These are phyloP conservation scores for Cyclargus thomasi DNA, from an alignment of 1,140 invertebrate species.

Conservation along the genomic window DNA sequence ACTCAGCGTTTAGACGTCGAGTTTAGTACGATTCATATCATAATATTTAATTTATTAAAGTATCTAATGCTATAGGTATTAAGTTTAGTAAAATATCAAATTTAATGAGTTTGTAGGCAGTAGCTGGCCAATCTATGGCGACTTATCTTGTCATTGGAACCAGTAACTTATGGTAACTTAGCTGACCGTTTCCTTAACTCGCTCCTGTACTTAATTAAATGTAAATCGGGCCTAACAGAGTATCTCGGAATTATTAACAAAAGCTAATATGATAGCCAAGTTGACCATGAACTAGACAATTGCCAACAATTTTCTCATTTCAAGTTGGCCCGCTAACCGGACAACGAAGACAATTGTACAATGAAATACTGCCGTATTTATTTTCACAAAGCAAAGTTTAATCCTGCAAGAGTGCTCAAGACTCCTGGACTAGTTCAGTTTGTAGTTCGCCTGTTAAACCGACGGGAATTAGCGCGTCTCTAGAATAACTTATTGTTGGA, in stretches of 20 bases:
- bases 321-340: constrained; percentile 28
- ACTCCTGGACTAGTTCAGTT: constrained; percentile 56
- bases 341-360: constrained; percentile 41
- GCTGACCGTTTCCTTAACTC: too few relatives aligned
- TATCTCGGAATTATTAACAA: not conserved
- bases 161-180: too few relatives aligned
- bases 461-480: constrained; percentile 22
- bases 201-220: too few relatives aligned
- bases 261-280: not conserved
- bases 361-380: constrained; percentile 45
- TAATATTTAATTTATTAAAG: too few relatives aligned
- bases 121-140: too few relatives aligned
- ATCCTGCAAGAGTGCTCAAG: constrained; percentile 46
- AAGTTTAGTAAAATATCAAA: too few relatives aligned
- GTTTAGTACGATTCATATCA: too few relatives aligned
- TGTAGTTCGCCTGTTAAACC: constrained; percentile 45
- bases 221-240: too few relatives aligned
- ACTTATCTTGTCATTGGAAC: too few relatives aligned
- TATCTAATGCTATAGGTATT: too few relatives aligned
- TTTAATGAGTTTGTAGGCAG: too few relatives aligned
- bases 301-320: not conserved
- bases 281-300: not conserved
- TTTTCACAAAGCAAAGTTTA: constrained; percentile 46
- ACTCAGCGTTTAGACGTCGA: too few relatives aligned
- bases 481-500: constrained; percentile 10